A percentile compares a stretch with the other conserved stretches of the same genome.
These are phyloP conservation scores for Myotis yumanensis DNA, from an alignment of 2,113 vertebrate genomes.

Conservation along the genomic window DNA sequence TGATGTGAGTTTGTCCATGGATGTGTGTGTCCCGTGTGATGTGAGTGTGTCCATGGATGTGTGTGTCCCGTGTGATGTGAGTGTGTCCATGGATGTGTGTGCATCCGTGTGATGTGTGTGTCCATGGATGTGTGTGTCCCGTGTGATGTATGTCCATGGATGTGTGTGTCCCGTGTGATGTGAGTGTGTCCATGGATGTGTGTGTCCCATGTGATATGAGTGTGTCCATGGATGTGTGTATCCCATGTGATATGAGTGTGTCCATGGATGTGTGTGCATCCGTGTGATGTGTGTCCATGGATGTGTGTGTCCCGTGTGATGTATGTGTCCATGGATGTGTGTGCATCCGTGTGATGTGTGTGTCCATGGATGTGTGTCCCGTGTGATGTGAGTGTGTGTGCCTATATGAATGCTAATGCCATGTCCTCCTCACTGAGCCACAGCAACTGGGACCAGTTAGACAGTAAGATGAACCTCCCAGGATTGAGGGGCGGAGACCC, in stretches of 20 bases:
- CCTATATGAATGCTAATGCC: neutral
- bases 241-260: rapidly evolving
- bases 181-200: too few species aligned
- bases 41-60: rapidly evolving
- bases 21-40: neutral
- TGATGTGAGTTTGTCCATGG: neutral
- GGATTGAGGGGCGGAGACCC: neutral
- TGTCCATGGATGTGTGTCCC: too few species aligned
- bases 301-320: too few species aligned
- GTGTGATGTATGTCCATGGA: neutral
- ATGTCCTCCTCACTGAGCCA: neutral
- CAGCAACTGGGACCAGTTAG: neutral
- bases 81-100: neutral
- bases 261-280: too few species aligned
- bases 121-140: too few species aligned
- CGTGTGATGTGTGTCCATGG: too few species aligned
- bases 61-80: too few species aligned
- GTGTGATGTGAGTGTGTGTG: neutral
- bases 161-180: rapidly evolving
- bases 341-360: too few species aligned
- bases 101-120: neutral
- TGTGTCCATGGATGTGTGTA: neutral
- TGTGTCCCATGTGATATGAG: neutral
- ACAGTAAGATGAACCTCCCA: neutral
- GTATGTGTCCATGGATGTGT: neutral